phyloP scores from a whole-genome alignment of 2,888 invertebrate species.

The Julus scandinavius region DNA sequence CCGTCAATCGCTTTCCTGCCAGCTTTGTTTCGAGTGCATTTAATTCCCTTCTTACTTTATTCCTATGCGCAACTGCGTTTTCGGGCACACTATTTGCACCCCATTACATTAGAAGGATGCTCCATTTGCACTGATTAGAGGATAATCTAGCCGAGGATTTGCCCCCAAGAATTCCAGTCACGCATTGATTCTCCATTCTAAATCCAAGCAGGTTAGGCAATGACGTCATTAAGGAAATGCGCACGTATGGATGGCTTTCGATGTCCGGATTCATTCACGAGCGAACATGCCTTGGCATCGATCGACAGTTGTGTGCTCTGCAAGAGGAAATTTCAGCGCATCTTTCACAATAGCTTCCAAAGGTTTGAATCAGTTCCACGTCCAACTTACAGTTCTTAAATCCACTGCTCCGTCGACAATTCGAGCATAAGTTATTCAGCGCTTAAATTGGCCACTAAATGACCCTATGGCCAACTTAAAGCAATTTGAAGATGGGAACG shows the following conservation, averaged over 20 bases:
- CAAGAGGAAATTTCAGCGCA: background rate
- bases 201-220: constrained; percentile 28
- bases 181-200: constrained; percentile 29
- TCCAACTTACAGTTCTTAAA: background rate
- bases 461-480: constrained; percentile 15
- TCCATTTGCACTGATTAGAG: constrained; percentile 51
- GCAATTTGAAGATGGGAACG: background rate
- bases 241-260: background rate
- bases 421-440: constrained; percentile 19
- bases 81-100: constrained; percentile 47
- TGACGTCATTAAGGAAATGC: constrained; percentile 37
- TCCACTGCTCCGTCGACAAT: background rate
- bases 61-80: constrained; percentile 7
- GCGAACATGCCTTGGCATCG: background rate
- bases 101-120: constrained; percentile 48
- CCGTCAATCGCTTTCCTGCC: background rate
- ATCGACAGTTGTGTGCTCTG: background rate
- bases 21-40: constrained; percentile 12
- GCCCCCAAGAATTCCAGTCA: constrained; percentile 50
- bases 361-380: background rate
- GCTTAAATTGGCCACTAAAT: constrained; percentile 37
- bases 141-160: constrained; percentile 43
- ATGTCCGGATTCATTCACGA: constrained; percentile 20
- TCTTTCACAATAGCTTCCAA: constrained; percentile 27
- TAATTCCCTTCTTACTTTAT: background rate